A percentile compares a stretch with the other conserved stretches of the same genome.
Evolutionary conservation across 1,140 invertebrate species (phyloP).

Genomic region (Drosophila serrata): DNA sequence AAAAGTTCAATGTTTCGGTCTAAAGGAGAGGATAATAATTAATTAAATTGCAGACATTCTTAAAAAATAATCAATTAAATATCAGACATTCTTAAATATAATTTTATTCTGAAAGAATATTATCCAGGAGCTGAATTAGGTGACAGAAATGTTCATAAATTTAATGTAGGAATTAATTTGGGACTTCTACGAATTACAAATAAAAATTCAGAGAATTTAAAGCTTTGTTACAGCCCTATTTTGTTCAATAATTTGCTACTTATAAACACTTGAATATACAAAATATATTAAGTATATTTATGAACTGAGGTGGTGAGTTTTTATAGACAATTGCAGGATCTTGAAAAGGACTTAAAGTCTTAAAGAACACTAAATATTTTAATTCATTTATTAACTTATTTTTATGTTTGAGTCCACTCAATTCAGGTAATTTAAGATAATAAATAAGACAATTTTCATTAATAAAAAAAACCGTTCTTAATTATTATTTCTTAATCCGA

Average conservation of each 20-base stretch:
- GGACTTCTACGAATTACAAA: not conserved
- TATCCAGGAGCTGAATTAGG: not conserved
- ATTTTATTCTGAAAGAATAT: not conserved
- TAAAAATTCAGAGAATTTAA: not conserved
- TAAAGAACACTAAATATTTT: not conserved
- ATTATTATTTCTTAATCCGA: no score
- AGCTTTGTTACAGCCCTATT: accelerated
- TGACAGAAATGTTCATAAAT: not conserved
- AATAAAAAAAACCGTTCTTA: not conserved
- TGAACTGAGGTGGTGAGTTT: not conserved
- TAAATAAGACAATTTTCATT: not conserved
- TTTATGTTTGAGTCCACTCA: not conserved
- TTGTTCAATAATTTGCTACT: not conserved
- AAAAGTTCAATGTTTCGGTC: conserved; percentile 32
- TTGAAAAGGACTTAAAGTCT: not conserved
- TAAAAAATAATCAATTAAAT: no score
- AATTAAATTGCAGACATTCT: conserved; percentile 21
- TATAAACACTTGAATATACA: not conserved
- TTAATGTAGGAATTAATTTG: not conserved
- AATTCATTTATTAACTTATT: no score
- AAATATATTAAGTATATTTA: not conserved
- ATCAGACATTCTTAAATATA: no score
- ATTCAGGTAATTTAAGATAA: not conserved
- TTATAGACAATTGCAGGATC: not conserved
- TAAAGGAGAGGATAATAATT: conserved; percentile 11